Percentiles rank a stretch among this genome's conserved stretches.
phyloP scores from a whole-genome alignment of 2,113 vertebrate genomes.

The Trogon melanurus region DNA sequence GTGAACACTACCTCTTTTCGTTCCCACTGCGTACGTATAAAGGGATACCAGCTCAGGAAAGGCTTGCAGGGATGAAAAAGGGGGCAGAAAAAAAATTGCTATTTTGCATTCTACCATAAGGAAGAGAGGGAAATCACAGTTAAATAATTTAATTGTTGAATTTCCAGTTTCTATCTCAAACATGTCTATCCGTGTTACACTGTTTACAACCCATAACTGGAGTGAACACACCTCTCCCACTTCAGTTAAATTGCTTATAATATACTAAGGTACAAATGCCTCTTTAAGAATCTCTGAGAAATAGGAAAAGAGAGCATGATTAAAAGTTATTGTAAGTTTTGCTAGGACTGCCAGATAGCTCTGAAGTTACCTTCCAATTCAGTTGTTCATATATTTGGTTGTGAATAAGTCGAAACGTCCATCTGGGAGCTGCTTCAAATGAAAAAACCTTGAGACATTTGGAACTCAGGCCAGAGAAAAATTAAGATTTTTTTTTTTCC shows the following conservation, averaged over 20 bases:
- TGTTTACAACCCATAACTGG: not conserved
- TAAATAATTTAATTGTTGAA: not conserved
- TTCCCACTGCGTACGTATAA: not conserved
- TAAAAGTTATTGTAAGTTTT: not conserved
- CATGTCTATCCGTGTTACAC: not conserved
- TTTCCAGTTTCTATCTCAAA: not conserved
- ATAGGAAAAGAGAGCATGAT: rapidly evolving
- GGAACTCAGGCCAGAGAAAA: not conserved
- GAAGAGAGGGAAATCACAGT: not conserved
- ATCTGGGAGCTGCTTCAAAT: not conserved
- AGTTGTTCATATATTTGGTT: not conserved
- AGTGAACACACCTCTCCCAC: not conserved
- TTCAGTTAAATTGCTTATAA: not conserved
- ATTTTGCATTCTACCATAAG: not conserved
- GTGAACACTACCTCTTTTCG: not conserved
- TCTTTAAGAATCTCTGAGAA: not conserved
- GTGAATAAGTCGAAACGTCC: not conserved
- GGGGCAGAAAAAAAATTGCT: rapidly evolving
- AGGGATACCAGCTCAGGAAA: not conserved
- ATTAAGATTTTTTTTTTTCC: not conserved
- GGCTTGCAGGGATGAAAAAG: not conserved
- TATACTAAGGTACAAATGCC: not conserved
- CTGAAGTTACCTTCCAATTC: not conserved
- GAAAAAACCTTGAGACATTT: not conserved
- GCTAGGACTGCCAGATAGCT: not conserved